These are phyloP conservation scores for Ichneumoninae sp. DNA, from an alignment of 2,888 invertebrate species.

Conservation along the genomic window DNA sequence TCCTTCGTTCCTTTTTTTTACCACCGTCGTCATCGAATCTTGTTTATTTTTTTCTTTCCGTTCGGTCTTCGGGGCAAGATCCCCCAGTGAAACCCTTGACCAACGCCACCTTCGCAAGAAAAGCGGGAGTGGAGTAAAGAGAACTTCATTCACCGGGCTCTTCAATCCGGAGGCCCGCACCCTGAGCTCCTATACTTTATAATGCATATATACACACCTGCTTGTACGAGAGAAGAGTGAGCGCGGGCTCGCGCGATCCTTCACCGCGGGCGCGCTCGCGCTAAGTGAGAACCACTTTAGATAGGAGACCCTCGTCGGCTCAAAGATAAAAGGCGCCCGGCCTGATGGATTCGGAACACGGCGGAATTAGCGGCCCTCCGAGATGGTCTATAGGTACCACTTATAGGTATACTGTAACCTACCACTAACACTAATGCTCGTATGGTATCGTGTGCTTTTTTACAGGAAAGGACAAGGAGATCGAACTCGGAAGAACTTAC, in stretches of 20 bases:
- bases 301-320: slow-evolving; percentile 70
- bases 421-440: not conserved
- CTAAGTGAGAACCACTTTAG: slow-evolving; percentile 72
- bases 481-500: not conserved
- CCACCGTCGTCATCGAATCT: slow-evolving; percentile 28
- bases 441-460: slow-evolving; percentile 17
- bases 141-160: slow-evolving; percentile 61
- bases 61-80: slow-evolving; percentile 34
- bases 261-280: slow-evolving; percentile 61
- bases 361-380: slow-evolving; percentile 76
- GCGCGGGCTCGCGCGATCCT: slow-evolving; percentile 64
- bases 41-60: slow-evolving; percentile 30
- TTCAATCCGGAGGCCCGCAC: slow-evolving; percentile 49
- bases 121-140: slow-evolving; percentile 49
- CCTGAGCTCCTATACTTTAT: slow-evolving; percentile 24
- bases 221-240: slow-evolving; percentile 42
- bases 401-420: slow-evolving; percentile 1
- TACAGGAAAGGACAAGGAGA: not conserved
- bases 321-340: slow-evolving; percentile 68
- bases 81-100: slow-evolving; percentile 27
- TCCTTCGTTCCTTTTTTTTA: slow-evolving; percentile 31
- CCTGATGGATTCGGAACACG: slow-evolving; percentile 78
- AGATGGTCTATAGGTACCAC: slow-evolving; percentile 63
- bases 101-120: slow-evolving; percentile 23
- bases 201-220: slow-evolving; percentile 6